Conservation (phyloP, 2,888 invertebrate species). For the Drosophila robusta region DNA sequence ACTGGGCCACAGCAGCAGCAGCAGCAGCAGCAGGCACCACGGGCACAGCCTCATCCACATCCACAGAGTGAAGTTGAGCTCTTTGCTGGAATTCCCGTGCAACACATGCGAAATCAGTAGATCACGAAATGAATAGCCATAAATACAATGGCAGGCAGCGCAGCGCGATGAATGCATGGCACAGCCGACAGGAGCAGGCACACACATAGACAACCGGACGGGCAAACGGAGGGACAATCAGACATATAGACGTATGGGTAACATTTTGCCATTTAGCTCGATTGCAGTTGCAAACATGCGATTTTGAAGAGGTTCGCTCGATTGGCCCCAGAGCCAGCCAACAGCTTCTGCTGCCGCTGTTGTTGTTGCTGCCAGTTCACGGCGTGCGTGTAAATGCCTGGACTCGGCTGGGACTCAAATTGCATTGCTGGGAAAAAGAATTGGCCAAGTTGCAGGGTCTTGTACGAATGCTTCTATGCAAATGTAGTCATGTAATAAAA, state of each 20-base stretch:
- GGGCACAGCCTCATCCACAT: slow-evolving; percentile 10
- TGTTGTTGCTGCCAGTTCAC: slow-evolving; percentile 30
- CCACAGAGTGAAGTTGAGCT: slow-evolving; percentile 30
- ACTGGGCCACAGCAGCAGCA: slow-evolving; percentile 12
- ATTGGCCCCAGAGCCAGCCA: slow-evolving; percentile 61
- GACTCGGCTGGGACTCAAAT: slow-evolving; percentile 25
- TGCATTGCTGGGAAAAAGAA: slow-evolving; percentile 59
- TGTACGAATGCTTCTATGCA: slow-evolving; percentile 58
- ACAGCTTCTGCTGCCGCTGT: slow-evolving; percentile 31
- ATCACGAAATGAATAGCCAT: slow-evolving; percentile 79
- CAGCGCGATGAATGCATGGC: slow-evolving; percentile 32
- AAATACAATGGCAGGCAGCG: slow-evolving; percentile 72
- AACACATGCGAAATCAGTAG: slow-evolving; percentile 80
- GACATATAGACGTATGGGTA: slow-evolving; percentile 70
- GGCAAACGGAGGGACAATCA: slow-evolving; percentile 5
- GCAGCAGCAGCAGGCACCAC: too few species aligned
- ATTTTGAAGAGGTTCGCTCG: slow-evolving; percentile 81
- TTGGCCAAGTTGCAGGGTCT: slow-evolving; percentile 31
- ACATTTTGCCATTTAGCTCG: slow-evolving; percentile 80
- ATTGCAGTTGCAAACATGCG: slow-evolving; percentile 81
- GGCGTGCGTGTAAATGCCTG: slow-evolving; percentile 62
- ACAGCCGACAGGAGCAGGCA: slow-evolving; percentile 36
- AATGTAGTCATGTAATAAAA: slow-evolving; percentile 66
- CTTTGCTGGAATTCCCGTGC: slow-evolving; percentile 74
- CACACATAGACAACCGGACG: slow-evolving; percentile 26